These are phyloP conservation scores for Pristionchus fissidentatus DNA, from an alignment of 2,888 invertebrate genomes.

Conservation along the genomic window DNA sequence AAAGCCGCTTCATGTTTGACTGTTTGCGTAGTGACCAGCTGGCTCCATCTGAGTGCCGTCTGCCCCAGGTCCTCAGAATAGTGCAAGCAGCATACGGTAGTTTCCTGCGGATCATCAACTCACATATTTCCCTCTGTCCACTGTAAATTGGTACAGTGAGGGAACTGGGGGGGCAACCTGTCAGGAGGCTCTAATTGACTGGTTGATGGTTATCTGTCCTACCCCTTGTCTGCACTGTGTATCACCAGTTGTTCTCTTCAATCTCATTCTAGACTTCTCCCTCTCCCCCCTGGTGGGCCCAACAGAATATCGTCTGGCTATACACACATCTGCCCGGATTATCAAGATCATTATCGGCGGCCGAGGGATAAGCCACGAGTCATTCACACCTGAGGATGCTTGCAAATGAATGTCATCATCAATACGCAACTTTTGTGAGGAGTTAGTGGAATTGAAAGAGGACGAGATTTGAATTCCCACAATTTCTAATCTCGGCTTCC, in stretches of 20 bases:
- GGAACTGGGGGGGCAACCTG: background rate
- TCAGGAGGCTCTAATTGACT: conserved; percentile 23
- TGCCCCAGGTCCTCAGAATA: background rate
- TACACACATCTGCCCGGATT: background rate
- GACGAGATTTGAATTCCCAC: no score
- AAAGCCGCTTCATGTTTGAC: background rate
- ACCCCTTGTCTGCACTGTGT: conserved; percentile 16
- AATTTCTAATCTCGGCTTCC: no score
- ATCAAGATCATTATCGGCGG: conserved; percentile 5
- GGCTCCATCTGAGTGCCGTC: background rate
- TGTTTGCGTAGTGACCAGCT: background rate
- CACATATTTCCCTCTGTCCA: background rate
- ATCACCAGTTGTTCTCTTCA: conserved; percentile 23
- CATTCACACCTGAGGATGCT: conserved; percentile 38
- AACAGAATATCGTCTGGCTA: no score
- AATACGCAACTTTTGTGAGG: no score
- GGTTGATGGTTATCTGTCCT: conserved; percentile 35
- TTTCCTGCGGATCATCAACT: background rate
- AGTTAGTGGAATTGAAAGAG: no score
- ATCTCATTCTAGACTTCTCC: no score
- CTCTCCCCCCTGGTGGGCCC: background rate
- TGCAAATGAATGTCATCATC: no score
- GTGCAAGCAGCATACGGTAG: background rate
- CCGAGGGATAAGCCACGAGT: conserved; percentile 3
- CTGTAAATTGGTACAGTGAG: no score